A percentile compares a stretch with the other conserved stretches of the same genome.
phyloP scores from a whole-genome alignment of 2,888 invertebrate genomes.

The Nymphalis urticae region DNA sequence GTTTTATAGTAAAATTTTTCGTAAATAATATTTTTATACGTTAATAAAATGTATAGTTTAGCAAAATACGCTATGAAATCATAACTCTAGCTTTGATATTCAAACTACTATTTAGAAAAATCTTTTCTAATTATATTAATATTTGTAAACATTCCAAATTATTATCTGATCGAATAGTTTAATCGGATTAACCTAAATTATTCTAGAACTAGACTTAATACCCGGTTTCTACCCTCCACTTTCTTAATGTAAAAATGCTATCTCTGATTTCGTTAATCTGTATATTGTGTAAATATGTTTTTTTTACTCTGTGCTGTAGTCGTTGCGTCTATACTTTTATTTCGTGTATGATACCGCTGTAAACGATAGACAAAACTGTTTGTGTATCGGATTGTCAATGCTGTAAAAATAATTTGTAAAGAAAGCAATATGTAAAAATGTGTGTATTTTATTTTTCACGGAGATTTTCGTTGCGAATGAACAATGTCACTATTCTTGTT shows the following conservation, averaged over 20 bases:
- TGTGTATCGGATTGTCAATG: slow-evolving; percentile 2
- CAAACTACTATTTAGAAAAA: slow-evolving; percentile 15
- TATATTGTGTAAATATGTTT: slow-evolving; percentile 60
- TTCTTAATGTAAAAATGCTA: slow-evolving; percentile 43
- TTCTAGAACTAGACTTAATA: slow-evolving; percentile 33
- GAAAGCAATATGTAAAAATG: slow-evolving; percentile 10
- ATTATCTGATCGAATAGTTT: slow-evolving; percentile 45
- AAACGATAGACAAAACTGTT: slow-evolving; percentile 5
- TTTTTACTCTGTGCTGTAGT: slow-evolving; percentile 45
- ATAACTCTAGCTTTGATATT: slow-evolving; percentile 12
- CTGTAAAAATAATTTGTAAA: slow-evolving; percentile 3
- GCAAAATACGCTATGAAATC: slow-evolving; percentile 10
- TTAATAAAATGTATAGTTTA: slow-evolving; percentile 9
- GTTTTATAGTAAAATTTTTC: slow-evolving; percentile 9
- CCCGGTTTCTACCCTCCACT: slow-evolving; percentile 32
- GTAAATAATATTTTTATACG: slow-evolving; percentile 7
- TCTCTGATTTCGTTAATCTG: slow-evolving; percentile 38
- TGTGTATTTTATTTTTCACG: slow-evolving; percentile 10
- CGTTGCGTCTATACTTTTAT: slow-evolving; percentile 22
- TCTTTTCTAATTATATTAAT: slow-evolving; percentile 21
- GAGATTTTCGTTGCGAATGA: slow-evolving; percentile 16
- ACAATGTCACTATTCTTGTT: slow-evolving; percentile 12
- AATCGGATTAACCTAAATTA: slow-evolving; percentile 29
- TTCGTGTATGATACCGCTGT: neutral
- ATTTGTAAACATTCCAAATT: slow-evolving; percentile 62